phyloP scores from a whole-genome alignment of 2,888 invertebrate genomes.

The Thereva nobilitata region DNA sequence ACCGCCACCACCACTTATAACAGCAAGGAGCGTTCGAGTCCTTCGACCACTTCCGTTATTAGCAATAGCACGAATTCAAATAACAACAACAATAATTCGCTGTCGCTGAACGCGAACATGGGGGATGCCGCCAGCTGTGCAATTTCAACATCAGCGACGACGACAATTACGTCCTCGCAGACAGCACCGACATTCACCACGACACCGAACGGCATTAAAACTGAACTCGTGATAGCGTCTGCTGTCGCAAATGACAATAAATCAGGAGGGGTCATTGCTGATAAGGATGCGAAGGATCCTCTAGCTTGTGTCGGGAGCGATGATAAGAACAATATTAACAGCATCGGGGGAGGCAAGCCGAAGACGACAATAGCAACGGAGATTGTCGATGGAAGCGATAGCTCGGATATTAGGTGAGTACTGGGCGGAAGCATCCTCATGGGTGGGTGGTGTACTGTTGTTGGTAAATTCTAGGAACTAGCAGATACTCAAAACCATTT shows the following conservation, averaged over 20 bases:
- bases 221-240: conserved; percentile 48
- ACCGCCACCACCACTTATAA: conserved; percentile 16
- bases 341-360: conserved; percentile 25
- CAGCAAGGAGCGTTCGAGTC: conserved; percentile 31
- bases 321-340: conserved; percentile 34
- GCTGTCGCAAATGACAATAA: conserved; percentile 40
- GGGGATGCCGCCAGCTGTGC: conserved; percentile 5
- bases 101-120: neutral
- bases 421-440: neutral
- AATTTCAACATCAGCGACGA: conserved; percentile 10
- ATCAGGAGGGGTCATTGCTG: conserved; percentile 26
- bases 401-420: conserved; percentile 55
- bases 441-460: neutral
- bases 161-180: conserved; percentile 24
- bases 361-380: conserved; percentile 16
- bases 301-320: conserved; percentile 38
- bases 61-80: conserved; percentile 41
- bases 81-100: conserved; percentile 38
- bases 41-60: conserved; percentile 34
- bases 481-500: neutral
- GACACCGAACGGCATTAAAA: conserved; percentile 48
- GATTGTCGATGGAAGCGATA: conserved; percentile 50
- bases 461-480: neutral
- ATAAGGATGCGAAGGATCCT: conserved; percentile 43
- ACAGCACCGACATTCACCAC: conserved; percentile 19